Percentiles rank a stretch among this genome's conserved stretches.
phyloP scores from a whole-genome alignment of 2,888 invertebrate genomes.

The Orthonevra nobilis region DNA sequence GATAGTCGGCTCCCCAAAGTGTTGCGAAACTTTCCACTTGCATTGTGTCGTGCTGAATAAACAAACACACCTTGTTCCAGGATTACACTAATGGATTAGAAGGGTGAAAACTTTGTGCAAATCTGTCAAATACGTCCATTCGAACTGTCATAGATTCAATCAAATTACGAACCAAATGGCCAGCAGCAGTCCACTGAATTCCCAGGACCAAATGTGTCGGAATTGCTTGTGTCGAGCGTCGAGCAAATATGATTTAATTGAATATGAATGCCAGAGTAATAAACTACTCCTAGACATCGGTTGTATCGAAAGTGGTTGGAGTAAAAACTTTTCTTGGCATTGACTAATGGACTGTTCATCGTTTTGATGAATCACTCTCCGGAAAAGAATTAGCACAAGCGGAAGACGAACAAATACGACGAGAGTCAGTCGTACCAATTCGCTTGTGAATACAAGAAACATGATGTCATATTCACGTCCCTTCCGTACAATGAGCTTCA shows the following conservation, averaged over 20 bases:
- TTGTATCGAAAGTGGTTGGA: neutral
- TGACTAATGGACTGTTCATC: conserved; percentile 61
- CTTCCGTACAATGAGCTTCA: conserved; percentile 51
- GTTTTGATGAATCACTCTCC: conserved; percentile 55
- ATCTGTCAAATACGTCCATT: conserved; percentile 63
- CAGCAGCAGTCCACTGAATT: conserved; percentile 30
- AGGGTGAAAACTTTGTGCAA: conserved; percentile 59
- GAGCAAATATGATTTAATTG: conserved; percentile 72
- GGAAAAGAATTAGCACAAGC: neutral
- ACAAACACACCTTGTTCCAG: too few species aligned
- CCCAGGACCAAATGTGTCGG: conserved; percentile 64
- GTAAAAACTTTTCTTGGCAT: conserved; percentile 61
- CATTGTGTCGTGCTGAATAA: conserved; percentile 1
- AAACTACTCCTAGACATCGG: too few species aligned
- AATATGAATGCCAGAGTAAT: conserved; percentile 66
- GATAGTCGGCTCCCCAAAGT: neutral
- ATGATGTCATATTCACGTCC: conserved; percentile 48
- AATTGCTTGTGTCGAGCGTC: conserved; percentile 72
- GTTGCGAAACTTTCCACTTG: conserved; percentile 1
- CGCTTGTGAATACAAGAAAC: conserved; percentile 34
- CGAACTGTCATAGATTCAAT: conserved; percentile 61
- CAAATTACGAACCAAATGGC: conserved; percentile 46
- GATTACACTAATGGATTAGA: conserved; percentile 68
- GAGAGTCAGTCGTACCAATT: conserved; percentile 42
- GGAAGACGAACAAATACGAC: neutral